Evolutionary conservation across 2,797 vertebrate genomes (phyloP), one percentile per base, ranked within the genome.

Genomic region (Artibeus lituratus): DNA sequence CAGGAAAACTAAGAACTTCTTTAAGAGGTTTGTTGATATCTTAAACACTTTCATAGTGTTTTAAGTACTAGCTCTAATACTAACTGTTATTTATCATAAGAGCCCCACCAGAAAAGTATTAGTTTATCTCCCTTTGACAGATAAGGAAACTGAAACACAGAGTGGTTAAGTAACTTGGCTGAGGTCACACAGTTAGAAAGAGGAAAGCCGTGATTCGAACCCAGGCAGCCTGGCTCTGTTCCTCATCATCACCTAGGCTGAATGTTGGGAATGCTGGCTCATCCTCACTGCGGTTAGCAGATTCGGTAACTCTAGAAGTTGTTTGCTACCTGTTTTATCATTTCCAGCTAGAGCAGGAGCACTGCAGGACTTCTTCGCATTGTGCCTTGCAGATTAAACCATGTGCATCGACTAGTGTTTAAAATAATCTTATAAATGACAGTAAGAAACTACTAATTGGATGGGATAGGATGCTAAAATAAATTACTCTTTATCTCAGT

Each of bases 391-490:
- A 91, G 53, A 55, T 42, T 44, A 12, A 12, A 72, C 21, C 62
- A 37, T 18, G 49, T 24, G 0, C 73, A 83, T 83, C 39, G 42
- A 59, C 15, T 3, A 6, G 8, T 80, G 49, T 37, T 93, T 91
- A 78, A 82, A 85, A 87, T 59, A 86, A 89, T 51, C 89, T 89
- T 26, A 44, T 39, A 62, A 70, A 70, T 15, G n/a, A 80, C 10
- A n/a, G 21, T 21, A 80, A 59, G 55, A 19, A 51, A 95, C 35
- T 76, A 14, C 84, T 70, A 70, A 70, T 7, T 51, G 42, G 80
- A 72, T 74, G 10, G 70, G 49, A 37, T 16, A 10, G 21, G 21
- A 67, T 84, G 11, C 80, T 76, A 93, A 87, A 76, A 53, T 72
- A 3, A 44, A 74, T 65, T 70, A 10, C 42, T 77, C 39, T 39